Evolutionary conservation across 2,113 vertebrate species (phyloP), one percentile per base, ranked within the genome.

Genomic region (Tetrax tetrax): DNA sequence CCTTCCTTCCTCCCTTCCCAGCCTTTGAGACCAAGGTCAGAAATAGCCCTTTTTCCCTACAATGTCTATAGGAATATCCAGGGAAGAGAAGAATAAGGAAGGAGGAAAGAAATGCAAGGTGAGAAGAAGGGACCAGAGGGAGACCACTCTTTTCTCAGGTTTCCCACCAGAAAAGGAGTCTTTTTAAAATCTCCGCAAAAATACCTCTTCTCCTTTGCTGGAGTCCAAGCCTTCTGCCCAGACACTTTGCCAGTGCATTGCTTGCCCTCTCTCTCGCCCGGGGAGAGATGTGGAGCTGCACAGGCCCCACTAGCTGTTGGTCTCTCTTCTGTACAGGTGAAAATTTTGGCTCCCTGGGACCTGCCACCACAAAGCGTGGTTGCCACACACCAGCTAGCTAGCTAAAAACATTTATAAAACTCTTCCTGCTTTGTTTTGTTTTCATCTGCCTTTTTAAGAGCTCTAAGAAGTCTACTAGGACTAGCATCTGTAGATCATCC

Each of bases 281-380:
- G 10, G 9, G 25, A 38, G 43, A 41, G 37, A 27, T 21, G 24
- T 0, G 2, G 43, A 63, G 22, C 43, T 56, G 33, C 17, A 1
- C 28, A 21, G 24, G 29, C 74, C 31, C 25, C 35, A 7, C 19
- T 63, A 17, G 14, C 33, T 85, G 24, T 56, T 77, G 61, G 23
- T 66, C 23, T 10, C 47, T 54, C 23, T 87, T 86, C 37, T 1
- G 0, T 38, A 28, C 0, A 3, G 38, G 38, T 24, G 59, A 50
- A 27, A 25, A 2, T 60, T 87, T 72, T 41, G 37, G 11, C 59
- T 75, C 72, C 35, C 38, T 64, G 47, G 11, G 25, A 8, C 59
- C 31, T 48, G 12, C 31, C 43, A 45, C 31, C 2, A 0, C 76
- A 33, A n/a, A 5, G 2, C 3, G 6, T 0, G 1, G 48, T 43